A percentile compares a stretch with the other conserved stretches of the same genome.
These are phyloP conservation scores for Calliphora vomitoria DNA, from an alignment of 2,888 invertebrate genomes.

Conservation along the genomic window DNA sequence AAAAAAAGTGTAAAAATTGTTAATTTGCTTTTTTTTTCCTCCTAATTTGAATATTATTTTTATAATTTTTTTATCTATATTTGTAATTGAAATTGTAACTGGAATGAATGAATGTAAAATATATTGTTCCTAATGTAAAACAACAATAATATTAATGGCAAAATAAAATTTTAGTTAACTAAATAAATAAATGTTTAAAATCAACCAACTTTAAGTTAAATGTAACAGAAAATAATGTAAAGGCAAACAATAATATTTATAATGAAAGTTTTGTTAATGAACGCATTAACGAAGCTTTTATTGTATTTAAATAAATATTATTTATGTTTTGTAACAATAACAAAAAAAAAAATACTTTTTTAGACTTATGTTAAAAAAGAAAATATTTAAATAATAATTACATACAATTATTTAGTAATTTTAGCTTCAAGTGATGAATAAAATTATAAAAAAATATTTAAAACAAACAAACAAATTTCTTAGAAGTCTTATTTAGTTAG, in stretches of 20 bases:
- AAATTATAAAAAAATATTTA: slow-evolving; percentile 52
- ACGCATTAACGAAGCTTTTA: background rate
- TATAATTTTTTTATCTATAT: slow-evolving; percentile 31
- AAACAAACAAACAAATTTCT: slow-evolving; percentile 12
- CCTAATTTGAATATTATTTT: background rate
- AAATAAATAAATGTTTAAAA: slow-evolving; percentile 46
- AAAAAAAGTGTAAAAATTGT: slow-evolving; percentile 23
- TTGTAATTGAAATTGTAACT: slow-evolving; percentile 35
- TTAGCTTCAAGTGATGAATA: slow-evolving; percentile 64
- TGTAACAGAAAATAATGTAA: slow-evolving; percentile 21
- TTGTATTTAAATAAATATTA: slow-evolving; percentile 9
- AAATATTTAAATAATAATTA: slow-evolving; percentile 18
- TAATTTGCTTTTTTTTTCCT: slow-evolving; percentile 41
- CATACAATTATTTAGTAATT: slow-evolving; percentile 44
- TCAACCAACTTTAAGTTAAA: slow-evolving; percentile 14
- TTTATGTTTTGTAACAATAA: slow-evolving; percentile 31
- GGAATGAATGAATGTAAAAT: slow-evolving; percentile 33
- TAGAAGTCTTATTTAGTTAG: slow-evolving; percentile 4
- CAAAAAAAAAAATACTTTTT: slow-evolving; percentile 11
- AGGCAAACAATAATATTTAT: slow-evolving; percentile 6
- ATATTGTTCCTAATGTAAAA: slow-evolving; percentile 62
- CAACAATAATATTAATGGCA: slow-evolving; percentile 18
- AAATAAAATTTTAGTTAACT: slow-evolving; percentile 37
- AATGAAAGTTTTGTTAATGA: slow-evolving; percentile 4
- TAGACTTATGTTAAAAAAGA: slow-evolving; percentile 14